Conservation (phyloP, 2,797 vertebrate species). For the Oceanodroma leucorhoa region DNA sequence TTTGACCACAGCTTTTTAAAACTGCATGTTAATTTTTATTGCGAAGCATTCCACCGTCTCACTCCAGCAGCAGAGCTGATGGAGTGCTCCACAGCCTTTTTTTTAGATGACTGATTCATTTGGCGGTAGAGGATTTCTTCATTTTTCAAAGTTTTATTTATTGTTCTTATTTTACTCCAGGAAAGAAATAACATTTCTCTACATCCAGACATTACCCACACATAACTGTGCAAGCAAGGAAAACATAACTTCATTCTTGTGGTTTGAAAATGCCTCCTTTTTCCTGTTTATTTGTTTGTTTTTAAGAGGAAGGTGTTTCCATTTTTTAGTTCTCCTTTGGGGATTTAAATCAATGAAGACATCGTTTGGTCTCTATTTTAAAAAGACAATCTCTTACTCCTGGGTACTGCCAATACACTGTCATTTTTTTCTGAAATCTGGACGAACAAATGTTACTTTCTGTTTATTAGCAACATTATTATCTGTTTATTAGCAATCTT, state of each 20-base stretch:
- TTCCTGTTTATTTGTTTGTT: neutral
- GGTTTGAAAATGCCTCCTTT: conserved; percentile 39
- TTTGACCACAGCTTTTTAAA: conserved; percentile 48
- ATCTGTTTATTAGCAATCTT: neutral
- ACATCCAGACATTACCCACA: neutral
- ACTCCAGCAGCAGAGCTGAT: neutral
- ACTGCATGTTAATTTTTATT: conserved; percentile 26
- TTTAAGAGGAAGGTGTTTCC: neutral
- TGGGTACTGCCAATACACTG: neutral
- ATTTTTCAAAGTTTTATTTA: conserved; percentile 16
- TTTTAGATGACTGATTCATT: neutral
- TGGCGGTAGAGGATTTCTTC: neutral
- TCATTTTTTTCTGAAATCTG: neutral
- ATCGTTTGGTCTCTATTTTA: neutral
- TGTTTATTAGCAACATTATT: neutral
- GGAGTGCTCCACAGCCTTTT: neutral
- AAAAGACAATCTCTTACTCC: neutral
- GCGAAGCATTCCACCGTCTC: neutral
- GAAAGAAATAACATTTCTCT: conserved; percentile 4
- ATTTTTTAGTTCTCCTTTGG: neutral
- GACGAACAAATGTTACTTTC: neutral
- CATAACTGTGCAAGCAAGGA: conserved; percentile 11
- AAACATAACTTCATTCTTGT: conserved; percentile 35
- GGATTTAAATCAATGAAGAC: neutral
- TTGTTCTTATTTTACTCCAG: conserved; percentile 16